Conservation (phyloP, 2,888 invertebrate genomes). For the Meandrusa payeni region DNA sequence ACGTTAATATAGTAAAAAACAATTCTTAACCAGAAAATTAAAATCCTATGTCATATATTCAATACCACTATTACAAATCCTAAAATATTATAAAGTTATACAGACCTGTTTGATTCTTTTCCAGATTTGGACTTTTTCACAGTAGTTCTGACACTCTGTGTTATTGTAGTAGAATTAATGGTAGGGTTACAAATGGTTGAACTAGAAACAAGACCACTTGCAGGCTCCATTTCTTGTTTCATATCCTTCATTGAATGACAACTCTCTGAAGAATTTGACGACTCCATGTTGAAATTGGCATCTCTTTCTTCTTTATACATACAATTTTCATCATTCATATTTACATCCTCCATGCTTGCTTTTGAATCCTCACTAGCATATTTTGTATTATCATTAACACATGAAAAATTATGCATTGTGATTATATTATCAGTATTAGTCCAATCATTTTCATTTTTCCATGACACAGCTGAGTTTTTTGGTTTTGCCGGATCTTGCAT, state of each 20-base stretch:
- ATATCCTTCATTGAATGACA: slow-evolving; percentile 72
- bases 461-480: slow-evolving; percentile 67
- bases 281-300: slow-evolving; percentile 74
- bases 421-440: slow-evolving; percentile 61
- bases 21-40: too few relatives aligned
- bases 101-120: slow-evolving; percentile 68
- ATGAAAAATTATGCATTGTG: slow-evolving; percentile 61
- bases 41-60: too few relatives aligned
- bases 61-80: too few relatives aligned
- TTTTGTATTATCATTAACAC: slow-evolving; percentile 57
- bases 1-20: too few relatives aligned
- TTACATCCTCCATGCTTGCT: slow-evolving; percentile 71
- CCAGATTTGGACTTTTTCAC: slow-evolving; percentile 64
- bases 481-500: slow-evolving; percentile 72
- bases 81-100: too few relatives aligned
- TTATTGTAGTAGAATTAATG: slow-evolving; percentile 52
- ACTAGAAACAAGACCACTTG: slow-evolving; percentile 53
- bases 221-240: slow-evolving; percentile 58
- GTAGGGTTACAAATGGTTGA: slow-evolving; percentile 48
- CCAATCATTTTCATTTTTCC: slow-evolving; percentile 70
- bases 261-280: slow-evolving; percentile 73
- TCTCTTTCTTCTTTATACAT: slow-evolving; percentile 73
- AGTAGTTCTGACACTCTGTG: slow-evolving; percentile 49
- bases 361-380: slow-evolving; percentile 73
- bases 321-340: slow-evolving; percentile 70